These are phyloP conservation scores for Thereva unica DNA, from an alignment of 2,888 invertebrate species.

Conservation along the genomic window DNA sequence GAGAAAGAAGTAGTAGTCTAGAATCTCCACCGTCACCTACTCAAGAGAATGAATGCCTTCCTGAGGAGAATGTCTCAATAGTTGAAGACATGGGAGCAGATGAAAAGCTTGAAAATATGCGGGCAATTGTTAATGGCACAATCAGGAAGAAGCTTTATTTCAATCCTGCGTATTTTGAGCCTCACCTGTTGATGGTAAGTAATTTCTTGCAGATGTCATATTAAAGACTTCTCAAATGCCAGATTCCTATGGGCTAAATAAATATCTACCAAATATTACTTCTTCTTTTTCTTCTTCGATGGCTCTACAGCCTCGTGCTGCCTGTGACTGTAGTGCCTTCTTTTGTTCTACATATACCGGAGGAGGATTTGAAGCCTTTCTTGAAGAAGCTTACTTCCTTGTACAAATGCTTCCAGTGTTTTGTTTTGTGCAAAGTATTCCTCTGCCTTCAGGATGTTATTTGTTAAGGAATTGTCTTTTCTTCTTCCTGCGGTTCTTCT, in stretches of 20 bases:
- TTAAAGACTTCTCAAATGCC: background rate
- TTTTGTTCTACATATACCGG: too few species aligned
- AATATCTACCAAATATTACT: background rate
- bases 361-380: too few species aligned
- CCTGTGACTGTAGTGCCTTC: too few species aligned
- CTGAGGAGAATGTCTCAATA: slow-evolving; percentile 83
- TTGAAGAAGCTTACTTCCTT: too few species aligned
- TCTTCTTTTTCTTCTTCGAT: too few species aligned
- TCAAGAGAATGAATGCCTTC: slow-evolving; percentile 68
- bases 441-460: too few species aligned
- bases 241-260: background rate
- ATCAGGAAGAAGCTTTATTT: slow-evolving; percentile 82
- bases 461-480: too few species aligned
- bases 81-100: slow-evolving; percentile 73
- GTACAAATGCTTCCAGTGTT: too few species aligned
- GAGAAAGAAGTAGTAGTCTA: slow-evolving; percentile 44
- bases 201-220: too few species aligned
- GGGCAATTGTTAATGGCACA: slow-evolving; percentile 68
- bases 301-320: too few species aligned
- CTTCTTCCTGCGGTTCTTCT: too few species aligned
- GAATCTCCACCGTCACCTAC: slow-evolving; percentile 51
- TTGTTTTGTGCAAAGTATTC: too few species aligned
- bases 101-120: slow-evolving; percentile 68
- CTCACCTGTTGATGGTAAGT: slow-evolving; percentile 78
- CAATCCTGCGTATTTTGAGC: slow-evolving; percentile 90